A percentile compares a stretch with the other conserved stretches of the same genome.
phyloP scores from a whole-genome alignment of 2,113 vertebrate species.

The Colossoma macropomum region DNA sequence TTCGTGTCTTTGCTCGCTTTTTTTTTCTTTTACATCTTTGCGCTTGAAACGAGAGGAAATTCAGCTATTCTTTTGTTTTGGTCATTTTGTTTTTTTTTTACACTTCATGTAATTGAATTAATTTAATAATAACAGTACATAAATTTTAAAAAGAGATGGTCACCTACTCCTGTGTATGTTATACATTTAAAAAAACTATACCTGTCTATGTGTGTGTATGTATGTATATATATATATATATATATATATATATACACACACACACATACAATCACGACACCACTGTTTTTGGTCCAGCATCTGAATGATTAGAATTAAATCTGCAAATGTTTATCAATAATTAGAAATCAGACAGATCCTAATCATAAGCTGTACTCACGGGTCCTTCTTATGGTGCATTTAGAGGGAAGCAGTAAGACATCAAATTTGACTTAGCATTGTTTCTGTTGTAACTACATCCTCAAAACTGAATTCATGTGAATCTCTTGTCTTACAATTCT shows the following conservation, averaged over 20 bases:
- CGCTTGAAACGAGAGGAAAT: background rate
- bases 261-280: background rate
- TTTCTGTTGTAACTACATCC: background rate
- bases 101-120: too few species aligned
- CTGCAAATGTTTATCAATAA: background rate
- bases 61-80: background rate
- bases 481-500: background rate
- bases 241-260: too few species aligned
- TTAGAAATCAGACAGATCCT: background rate
- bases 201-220: too few species aligned
- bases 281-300: background rate
- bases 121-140: background rate
- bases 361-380: background rate
- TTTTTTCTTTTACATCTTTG: background rate
- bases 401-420: background rate
- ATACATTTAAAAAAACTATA: background rate
- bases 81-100: background rate
- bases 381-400: background rate
- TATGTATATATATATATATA: too few species aligned
- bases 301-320: background rate
- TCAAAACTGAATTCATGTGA: constrained; percentile 5
- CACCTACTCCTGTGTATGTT: background rate
- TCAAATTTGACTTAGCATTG: background rate
- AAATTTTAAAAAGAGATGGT: background rate
- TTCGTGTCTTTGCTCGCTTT: background rate